A percentile compares a stretch with the other conserved stretches of the same genome.
Evolutionary conservation across 2,113 vertebrate species (phyloP).

Genomic region (Gadus macrocephalus): DNA sequence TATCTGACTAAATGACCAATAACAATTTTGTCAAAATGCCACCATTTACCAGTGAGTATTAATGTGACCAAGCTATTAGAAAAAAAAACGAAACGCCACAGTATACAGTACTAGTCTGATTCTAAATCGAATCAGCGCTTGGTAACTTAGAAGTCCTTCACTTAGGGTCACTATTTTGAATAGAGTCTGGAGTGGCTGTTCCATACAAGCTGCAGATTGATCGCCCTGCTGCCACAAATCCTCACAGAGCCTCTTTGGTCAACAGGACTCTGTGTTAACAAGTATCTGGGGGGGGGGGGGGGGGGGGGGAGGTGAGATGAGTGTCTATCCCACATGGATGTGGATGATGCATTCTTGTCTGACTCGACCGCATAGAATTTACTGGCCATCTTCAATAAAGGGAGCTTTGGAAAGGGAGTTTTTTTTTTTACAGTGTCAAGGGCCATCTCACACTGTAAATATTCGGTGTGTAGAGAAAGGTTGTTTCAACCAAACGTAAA

Average conservation of each 20-base stretch:
- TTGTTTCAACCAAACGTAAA: conserved; percentile 61
- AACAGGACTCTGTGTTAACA: conserved; percentile 51
- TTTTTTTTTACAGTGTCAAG: conserved; percentile 42
- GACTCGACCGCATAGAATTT: conserved; percentile 39
- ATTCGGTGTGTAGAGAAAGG: conserved; percentile 35
- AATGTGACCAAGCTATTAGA: too few species aligned
- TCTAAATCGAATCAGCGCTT: conserved; percentile 19
- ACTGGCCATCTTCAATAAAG: conserved; percentile 35
- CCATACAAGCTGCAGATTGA: conserved; percentile 31
- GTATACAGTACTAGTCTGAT: too few species aligned
- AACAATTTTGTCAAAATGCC: too few species aligned
- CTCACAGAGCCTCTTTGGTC: conserved; percentile 30
- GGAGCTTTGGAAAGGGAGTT: conserved; percentile 33
- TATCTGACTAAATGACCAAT: too few species aligned
- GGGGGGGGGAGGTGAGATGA: conserved; percentile 28
- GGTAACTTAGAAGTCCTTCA: conserved; percentile 7
- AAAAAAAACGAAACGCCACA: too few species aligned
- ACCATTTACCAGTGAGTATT: too few species aligned
- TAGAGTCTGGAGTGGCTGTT: conserved; percentile 34
- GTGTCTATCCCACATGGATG: conserved; percentile 35
- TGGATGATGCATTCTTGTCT: conserved; percentile 46
- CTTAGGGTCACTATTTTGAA: conserved; percentile 30
- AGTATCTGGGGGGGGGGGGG: conserved; percentile 41
- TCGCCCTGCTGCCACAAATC: conserved; percentile 51
- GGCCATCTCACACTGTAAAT: conserved; percentile 37